Conservation (phyloP, 2,888 invertebrate genomes). For the Corythucha ciliata region DNA sequence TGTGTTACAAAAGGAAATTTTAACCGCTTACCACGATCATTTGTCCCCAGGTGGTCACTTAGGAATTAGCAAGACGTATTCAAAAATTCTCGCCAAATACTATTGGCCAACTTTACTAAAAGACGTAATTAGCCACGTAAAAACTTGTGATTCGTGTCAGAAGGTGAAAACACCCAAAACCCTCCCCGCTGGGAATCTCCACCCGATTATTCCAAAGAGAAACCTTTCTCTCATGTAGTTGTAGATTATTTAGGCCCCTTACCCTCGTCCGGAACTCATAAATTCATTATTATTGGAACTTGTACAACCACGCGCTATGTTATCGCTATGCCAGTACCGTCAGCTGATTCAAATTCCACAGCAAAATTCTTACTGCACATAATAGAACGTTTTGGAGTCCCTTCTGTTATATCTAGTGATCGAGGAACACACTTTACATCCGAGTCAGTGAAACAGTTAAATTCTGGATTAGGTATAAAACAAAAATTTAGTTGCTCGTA, state of each 20-base stretch:
- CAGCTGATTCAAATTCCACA: too few relatives aligned
- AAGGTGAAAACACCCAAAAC: background rate
- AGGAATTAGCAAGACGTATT: background rate
- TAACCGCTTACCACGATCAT: background rate
- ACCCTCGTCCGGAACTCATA: background rate
- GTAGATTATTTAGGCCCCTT: background rate
- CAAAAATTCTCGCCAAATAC: background rate
- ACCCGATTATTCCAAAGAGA: background rate
- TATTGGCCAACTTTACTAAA: background rate
- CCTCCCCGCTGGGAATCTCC: background rate
- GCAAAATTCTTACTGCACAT: too few relatives aligned
- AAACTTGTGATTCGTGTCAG: background rate
- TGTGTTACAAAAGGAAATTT: background rate
- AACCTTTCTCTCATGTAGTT: background rate
- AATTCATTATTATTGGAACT: too few relatives aligned
- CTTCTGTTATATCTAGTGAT: too few relatives aligned
- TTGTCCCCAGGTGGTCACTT: background rate
- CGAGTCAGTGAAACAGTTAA: too few relatives aligned
- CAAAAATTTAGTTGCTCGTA: too few relatives aligned
- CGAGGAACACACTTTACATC: too few relatives aligned
- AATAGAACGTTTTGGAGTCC: too few relatives aligned
- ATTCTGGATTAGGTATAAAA: too few relatives aligned
- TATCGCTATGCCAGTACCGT: too few relatives aligned
- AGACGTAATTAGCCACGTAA: background rate
- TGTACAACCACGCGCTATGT: too few relatives aligned